Conservation (phyloP, 1,140 invertebrate species). For the Atta cephalotes region DNA sequence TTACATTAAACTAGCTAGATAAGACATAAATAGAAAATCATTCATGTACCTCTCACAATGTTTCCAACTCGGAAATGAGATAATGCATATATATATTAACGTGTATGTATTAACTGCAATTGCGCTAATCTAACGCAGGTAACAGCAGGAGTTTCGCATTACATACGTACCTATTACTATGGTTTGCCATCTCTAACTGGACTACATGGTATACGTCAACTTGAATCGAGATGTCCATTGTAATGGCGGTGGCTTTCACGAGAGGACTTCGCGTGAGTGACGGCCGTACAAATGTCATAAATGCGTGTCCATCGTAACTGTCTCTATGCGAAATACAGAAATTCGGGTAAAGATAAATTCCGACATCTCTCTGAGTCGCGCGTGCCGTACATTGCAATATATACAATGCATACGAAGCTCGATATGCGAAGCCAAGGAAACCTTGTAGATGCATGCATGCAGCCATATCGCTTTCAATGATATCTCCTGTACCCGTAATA, state of each 20-base stretch:
- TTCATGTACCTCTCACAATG: background rate
- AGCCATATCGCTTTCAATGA: slow-evolving; percentile 71
- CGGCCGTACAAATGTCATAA: slow-evolving; percentile 62
- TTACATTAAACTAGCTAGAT: background rate
- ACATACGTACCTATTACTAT: slow-evolving; percentile 9
- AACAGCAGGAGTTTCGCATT: slow-evolving; percentile 18
- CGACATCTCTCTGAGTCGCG: slow-evolving; percentile 10
- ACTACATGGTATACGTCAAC: slow-evolving; percentile 22
- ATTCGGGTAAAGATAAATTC: slow-evolving; percentile 47
- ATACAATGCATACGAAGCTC: background rate
- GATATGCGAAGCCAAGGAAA: slow-evolving; percentile 30
- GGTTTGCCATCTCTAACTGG: slow-evolving; percentile 8
- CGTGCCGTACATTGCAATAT: slow-evolving; percentile 7
- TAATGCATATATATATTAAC: background rate
- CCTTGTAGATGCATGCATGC: slow-evolving; percentile 37
- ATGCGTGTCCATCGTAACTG: slow-evolving; percentile 62
- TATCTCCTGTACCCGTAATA: slow-evolving; percentile 59
- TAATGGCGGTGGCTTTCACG: slow-evolving; percentile 2
- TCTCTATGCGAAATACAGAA: slow-evolving; percentile 35
- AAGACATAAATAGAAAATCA: background rate
- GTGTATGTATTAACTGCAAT: background rate
- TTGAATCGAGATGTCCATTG: slow-evolving; percentile 31
- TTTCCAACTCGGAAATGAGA: background rate
- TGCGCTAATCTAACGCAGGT: background rate
- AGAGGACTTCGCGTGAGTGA: slow-evolving; percentile 19